Evolutionary conservation across 1,140 invertebrate genomes (phyloP).

Genomic region (Pachyrhynchus sulphureomaculatus): DNA sequence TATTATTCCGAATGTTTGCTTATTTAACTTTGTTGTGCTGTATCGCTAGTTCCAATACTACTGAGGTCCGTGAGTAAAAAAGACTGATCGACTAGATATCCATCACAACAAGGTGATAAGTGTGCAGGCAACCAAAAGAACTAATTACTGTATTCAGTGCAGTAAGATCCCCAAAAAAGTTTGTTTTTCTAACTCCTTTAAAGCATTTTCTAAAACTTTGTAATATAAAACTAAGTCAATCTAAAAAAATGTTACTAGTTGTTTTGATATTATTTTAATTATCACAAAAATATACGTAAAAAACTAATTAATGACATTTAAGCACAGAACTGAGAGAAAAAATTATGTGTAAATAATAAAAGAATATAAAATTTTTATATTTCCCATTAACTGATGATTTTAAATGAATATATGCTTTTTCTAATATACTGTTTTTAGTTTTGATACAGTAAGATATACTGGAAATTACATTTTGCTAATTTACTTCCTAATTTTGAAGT

Average conservation of each 20-base stretch:
- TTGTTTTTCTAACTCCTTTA: background rate
- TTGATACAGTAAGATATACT: background rate
- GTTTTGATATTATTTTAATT: background rate
- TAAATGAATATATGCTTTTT: slow-evolving; percentile 8
- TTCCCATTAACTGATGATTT: slow-evolving; percentile 2
- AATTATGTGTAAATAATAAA: background rate
- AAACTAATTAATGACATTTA: slow-evolving; percentile 5
- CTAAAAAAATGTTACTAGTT: too few species aligned
- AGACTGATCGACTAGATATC: too few species aligned
- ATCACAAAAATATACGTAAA: slow-evolving; percentile 14
- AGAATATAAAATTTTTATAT: slow-evolving; percentile 14
- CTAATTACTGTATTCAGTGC: too few species aligned
- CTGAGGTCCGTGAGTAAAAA: too few species aligned
- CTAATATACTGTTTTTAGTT: background rate
- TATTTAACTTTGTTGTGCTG: too few species aligned
- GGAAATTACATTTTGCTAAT: background rate
- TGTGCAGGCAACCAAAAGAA: too few species aligned
- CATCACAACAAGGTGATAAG: too few species aligned
- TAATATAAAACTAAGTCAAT: background rate
- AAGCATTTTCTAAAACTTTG: background rate
- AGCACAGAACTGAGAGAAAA: slow-evolving; percentile 12
- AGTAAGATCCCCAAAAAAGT: too few species aligned
- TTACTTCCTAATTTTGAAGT: background rate
- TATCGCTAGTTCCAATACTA: too few species aligned
- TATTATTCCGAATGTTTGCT: too few species aligned